A percentile compares a stretch with the other conserved stretches of the same genome.
phyloP scores from a whole-genome alignment of 2,113 vertebrate species.

The Hippocampus comes region DNA sequence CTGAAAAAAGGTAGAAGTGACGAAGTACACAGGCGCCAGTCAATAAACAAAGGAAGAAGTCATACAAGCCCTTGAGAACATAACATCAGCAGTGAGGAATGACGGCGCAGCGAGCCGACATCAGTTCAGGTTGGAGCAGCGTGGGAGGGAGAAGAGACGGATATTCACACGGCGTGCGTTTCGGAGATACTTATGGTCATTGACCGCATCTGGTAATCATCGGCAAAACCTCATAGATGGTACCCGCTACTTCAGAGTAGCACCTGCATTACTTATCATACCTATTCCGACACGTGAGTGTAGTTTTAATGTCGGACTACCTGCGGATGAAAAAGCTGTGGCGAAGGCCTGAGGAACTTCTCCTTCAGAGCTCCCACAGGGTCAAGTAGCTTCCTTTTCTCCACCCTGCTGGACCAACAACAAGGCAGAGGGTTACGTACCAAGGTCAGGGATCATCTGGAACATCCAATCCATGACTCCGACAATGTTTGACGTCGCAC shows the following conservation, averaged over 20 bases:
- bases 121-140: constrained; percentile 53
- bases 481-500: neutral
- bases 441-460: constrained; percentile 51
- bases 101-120: constrained; percentile 47
- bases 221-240: constrained; percentile 2
- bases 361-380: constrained; percentile 95
- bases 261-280: constrained; percentile 8
- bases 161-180: constrained; percentile 63
- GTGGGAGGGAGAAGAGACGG: constrained; percentile 58
- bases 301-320: constrained; percentile 62
- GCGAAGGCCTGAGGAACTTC: constrained; percentile 91
- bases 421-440: constrained; percentile 91
- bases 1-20: constrained; percentile 56
- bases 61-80: constrained; percentile 68
- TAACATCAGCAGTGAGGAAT: constrained; percentile 61
- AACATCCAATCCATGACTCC: constrained; percentile 7
- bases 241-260: neutral
- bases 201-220: constrained; percentile 55
- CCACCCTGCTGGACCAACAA: constrained; percentile 99
- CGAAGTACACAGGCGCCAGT: constrained; percentile 65
- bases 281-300: constrained; percentile 6
- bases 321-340: constrained; percentile 95
- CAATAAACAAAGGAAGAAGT: constrained; percentile 72
- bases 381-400: constrained; percentile 98
- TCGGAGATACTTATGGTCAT: constrained; percentile 46